phyloP scores from a whole-genome alignment of 2,797 vertebrate species.

The Ficedula albicollis region DNA sequence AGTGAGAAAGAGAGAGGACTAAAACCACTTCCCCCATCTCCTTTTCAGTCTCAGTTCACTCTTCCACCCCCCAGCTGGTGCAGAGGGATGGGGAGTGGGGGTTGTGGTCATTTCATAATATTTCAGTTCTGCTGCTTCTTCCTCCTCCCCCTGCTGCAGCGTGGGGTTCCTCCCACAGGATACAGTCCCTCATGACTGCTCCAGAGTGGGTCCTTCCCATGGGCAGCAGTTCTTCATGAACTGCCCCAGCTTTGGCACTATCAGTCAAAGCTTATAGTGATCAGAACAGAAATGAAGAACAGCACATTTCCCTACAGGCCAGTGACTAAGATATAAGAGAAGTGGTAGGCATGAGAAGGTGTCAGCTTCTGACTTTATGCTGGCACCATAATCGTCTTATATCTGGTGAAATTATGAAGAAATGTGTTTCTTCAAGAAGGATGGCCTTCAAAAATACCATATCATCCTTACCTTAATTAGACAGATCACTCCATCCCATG shows the following conservation, averaged over 20 bases:
- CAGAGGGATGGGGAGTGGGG: neutral
- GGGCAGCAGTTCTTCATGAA: neutral
- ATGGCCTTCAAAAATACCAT: neutral
- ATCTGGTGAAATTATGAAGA: neutral
- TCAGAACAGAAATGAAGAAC: neutral
- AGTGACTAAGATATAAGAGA: neutral
- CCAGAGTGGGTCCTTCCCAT: neutral
- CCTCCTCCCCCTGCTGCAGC: neutral
- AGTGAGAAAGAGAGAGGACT: neutral
- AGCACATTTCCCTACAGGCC: neutral
- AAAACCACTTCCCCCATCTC: neutral
- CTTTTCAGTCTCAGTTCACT: neutral
- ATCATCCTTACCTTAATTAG: neutral
- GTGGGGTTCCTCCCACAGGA: neutral
- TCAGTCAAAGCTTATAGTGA: neutral
- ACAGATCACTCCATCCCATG: neutral
- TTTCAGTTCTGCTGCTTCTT: fast-evolving
- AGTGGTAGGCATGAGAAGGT: neutral
- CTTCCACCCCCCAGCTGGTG: fast-evolving
- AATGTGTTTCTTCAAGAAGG: neutral
- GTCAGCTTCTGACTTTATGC: neutral
- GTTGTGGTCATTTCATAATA: fast-evolving
- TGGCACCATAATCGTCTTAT: neutral
- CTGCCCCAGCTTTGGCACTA: neutral
- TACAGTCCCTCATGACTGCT: neutral